Conservation (phyloP, 1,140 invertebrate species). For the Apis laboriosa region DNA sequence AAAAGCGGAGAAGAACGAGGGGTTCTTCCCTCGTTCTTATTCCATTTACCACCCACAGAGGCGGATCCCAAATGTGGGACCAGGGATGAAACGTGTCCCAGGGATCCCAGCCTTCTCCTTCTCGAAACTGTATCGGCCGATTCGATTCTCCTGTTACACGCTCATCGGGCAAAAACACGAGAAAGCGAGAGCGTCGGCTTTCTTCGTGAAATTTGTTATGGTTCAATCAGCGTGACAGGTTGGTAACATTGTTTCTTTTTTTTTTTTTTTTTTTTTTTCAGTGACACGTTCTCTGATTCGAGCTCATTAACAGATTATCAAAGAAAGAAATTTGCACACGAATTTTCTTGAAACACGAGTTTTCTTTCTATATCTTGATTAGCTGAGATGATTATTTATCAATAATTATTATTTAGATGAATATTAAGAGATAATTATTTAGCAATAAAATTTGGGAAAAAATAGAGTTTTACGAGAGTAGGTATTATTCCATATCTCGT, state of each 20-base stretch:
- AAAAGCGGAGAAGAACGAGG: slow-evolving; percentile 25
- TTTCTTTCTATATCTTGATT: too few relatives aligned
- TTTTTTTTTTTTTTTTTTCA: background rate
- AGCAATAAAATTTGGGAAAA: too few relatives aligned
- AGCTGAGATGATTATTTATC: too few relatives aligned
- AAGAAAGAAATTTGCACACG: too few relatives aligned
- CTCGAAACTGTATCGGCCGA: slow-evolving; percentile 5
- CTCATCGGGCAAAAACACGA: slow-evolving; percentile 13
- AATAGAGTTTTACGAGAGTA: too few relatives aligned
- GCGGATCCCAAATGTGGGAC: slow-evolving; percentile 52
- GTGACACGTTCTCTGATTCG: background rate
- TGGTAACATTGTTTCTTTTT: background rate
- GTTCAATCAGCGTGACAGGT: background rate
- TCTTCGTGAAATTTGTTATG: background rate
- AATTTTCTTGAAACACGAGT: too few relatives aligned
- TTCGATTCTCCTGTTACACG: slow-evolving; percentile 25
- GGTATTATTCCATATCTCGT: too few relatives aligned
- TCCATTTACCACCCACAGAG: slow-evolving; percentile 65
- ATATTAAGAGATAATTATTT: too few relatives aligned
- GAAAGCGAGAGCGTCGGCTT: slow-evolving; percentile 2
- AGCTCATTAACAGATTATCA: too few relatives aligned
- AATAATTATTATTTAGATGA: too few relatives aligned
- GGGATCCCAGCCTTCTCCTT: slow-evolving; percentile 1
- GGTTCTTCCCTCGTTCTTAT: slow-evolving; percentile 56
- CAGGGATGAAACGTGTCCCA: slow-evolving; percentile 17